Percentiles rank a stretch among this genome's conserved stretches.
phyloP scores from a whole-genome alignment of 2,797 vertebrate species.

The Gadopsis marmoratus region DNA sequence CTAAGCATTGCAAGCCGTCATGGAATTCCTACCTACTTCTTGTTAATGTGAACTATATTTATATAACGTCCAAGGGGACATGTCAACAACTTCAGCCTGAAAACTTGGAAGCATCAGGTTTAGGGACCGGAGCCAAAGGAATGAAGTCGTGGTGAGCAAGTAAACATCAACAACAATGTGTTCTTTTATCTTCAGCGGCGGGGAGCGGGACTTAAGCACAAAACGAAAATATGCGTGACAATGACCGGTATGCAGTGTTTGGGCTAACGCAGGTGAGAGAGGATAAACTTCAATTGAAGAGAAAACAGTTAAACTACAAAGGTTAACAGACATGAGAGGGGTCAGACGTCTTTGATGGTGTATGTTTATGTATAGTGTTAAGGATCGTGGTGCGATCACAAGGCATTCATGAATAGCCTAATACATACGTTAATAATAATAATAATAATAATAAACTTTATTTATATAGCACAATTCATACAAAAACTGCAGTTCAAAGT shows the following conservation, averaged over 20 bases:
- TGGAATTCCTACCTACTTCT: slow-evolving; percentile 25
- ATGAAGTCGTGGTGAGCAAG: slow-evolving; percentile 42
- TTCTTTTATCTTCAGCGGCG: slow-evolving; percentile 51
- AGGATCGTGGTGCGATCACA: slow-evolving; percentile 1
- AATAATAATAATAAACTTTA: no score
- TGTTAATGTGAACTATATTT: slow-evolving; percentile 41
- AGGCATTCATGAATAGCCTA: background rate
- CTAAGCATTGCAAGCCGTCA: slow-evolving; percentile 21
- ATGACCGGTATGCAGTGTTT: slow-evolving; percentile 61
- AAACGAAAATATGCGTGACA: slow-evolving; percentile 65
- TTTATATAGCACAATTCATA: no score
- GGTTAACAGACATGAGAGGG: slow-evolving; percentile 15
- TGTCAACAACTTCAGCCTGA: slow-evolving; percentile 30
- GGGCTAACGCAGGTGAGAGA: slow-evolving; percentile 31
- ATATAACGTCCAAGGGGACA: slow-evolving; percentile 19
- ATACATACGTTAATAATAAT: background rate
- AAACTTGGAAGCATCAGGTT: slow-evolving; percentile 31
- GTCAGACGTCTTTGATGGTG: slow-evolving; percentile 5
- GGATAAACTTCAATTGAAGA: slow-evolving; percentile 44
- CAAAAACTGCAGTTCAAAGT: no score
- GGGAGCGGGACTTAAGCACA: slow-evolving; percentile 34
- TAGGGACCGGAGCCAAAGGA: slow-evolving; percentile 43
- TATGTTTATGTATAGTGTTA: slow-evolving; percentile 25
- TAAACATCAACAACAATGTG: slow-evolving; percentile 65
- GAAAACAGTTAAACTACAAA: slow-evolving; percentile 18